Evolutionary conservation across 2,113 vertebrate genomes (phyloP).

Genomic region (Paramisgurnus dabryanus): DNA sequence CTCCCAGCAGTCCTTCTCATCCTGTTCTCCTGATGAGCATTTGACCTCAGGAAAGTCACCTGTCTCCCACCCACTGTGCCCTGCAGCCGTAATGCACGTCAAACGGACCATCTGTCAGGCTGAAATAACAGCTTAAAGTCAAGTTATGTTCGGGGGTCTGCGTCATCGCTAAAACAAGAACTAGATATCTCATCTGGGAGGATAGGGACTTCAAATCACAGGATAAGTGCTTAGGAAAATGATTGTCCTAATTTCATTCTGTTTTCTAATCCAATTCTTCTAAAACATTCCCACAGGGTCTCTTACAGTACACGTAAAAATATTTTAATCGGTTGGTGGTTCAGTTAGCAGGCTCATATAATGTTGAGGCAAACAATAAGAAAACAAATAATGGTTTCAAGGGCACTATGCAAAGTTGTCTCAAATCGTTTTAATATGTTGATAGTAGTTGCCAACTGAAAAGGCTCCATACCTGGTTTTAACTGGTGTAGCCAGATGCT

Average conservation of each 20-base stretch:
- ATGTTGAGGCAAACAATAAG: background rate
- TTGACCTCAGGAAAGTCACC: slow-evolving; percentile 45
- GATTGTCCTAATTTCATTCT: background rate
- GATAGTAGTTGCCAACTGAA: too few species aligned
- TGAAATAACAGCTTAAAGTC: background rate
- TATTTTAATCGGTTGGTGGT: background rate
- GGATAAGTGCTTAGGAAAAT: slow-evolving; percentile 8
- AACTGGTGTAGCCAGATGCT: too few species aligned
- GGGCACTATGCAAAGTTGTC: background rate
- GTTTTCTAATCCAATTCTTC: background rate
- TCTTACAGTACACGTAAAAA: background rate
- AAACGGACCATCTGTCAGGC: slow-evolving; percentile 3
- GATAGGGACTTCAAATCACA: background rate
- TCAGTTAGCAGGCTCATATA: background rate
- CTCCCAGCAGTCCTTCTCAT: slow-evolving; percentile 35
- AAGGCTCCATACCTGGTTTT: too few species aligned
- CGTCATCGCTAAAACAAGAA: background rate
- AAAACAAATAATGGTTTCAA: background rate
- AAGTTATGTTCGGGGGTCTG: slow-evolving; percentile 44
- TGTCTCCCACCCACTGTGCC: slow-evolving; percentile 30
- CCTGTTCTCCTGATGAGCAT: slow-evolving; percentile 18
- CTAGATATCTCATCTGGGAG: background rate
- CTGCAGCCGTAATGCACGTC: background rate
- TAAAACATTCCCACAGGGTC: background rate
- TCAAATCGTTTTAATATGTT: background rate